phyloP scores from a whole-genome alignment of 2,797 vertebrate genomes.

The Fistularia tabacaria region DNA sequence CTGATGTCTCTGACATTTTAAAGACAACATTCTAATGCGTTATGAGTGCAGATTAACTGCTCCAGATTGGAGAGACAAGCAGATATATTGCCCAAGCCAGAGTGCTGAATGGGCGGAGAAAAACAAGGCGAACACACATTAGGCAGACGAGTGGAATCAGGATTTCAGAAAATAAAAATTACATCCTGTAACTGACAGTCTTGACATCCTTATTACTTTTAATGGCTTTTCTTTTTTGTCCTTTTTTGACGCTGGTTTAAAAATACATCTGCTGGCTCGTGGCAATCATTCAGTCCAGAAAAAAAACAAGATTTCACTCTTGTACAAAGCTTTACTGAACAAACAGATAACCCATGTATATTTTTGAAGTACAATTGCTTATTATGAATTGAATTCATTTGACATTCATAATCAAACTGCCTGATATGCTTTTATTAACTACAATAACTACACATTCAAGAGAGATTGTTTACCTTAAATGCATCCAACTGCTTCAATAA shows the following conservation, averaged over 20 bases:
- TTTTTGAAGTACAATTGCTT: neutral
- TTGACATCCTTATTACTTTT: slow-evolving; percentile 39
- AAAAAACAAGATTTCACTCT: neutral
- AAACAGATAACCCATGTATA: no score
- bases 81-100: slow-evolving; percentile 41
- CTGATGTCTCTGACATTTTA: slow-evolving; percentile 27
- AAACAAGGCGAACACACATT: slow-evolving; percentile 30
- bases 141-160: slow-evolving; percentile 30
- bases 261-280: neutral
- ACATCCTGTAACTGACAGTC: slow-evolving; percentile 28
- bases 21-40: slow-evolving; percentile 34
- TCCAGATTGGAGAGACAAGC: slow-evolving; percentile 44
- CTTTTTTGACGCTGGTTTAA: neutral
- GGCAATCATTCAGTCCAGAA: neutral
- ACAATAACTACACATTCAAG: slow-evolving; percentile 14
- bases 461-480: slow-evolving; percentile 3
- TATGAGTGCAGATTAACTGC: slow-evolving; percentile 18
- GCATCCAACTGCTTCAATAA: slow-evolving; percentile 25
- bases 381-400: no score
- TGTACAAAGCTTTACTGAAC: no score
- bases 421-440: neutral
- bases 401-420: no score
- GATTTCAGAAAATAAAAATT: slow-evolving; percentile 23
- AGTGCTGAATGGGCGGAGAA: slow-evolving; percentile 38
- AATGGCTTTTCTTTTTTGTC: slow-evolving; percentile 10